Evolutionary conservation across 2,888 invertebrate species (phyloP).

Genomic region (Drosophila nigritarsus): DNA sequence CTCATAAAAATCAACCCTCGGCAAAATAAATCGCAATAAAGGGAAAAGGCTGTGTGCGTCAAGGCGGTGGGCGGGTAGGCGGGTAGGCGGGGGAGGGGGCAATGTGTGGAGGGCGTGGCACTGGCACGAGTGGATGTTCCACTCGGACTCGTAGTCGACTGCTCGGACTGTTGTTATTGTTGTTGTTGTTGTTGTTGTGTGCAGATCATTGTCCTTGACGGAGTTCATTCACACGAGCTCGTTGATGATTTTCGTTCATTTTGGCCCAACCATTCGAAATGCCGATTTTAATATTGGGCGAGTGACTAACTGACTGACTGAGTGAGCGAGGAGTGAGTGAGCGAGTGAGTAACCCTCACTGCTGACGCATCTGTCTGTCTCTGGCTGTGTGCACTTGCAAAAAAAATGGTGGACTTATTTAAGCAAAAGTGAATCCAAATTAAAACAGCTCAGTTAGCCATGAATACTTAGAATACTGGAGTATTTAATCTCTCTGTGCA

Average conservation of each 20-base stretch:
- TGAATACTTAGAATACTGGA: background rate
- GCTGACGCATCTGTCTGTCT: conserved; percentile 7
- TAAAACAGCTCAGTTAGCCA: background rate
- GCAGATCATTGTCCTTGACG: conserved; percentile 83
- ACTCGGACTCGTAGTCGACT: conserved; percentile 8
- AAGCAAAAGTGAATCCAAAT: background rate
- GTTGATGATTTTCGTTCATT: conserved; percentile 65
- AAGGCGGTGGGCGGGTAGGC: background rate
- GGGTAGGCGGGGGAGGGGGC: background rate
- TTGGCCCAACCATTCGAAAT: conserved; percentile 56
- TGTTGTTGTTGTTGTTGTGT: conserved; percentile 27
- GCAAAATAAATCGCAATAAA: conserved; percentile 79
- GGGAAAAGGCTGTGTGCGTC: conserved; percentile 25
- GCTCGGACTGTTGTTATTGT: conserved; percentile 13
- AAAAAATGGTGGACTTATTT: background rate
- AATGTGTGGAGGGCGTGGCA: conserved; percentile 50
- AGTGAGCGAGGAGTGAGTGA: conserved; percentile 15
- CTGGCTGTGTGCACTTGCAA: conserved; percentile 22
- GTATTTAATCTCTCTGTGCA: background rate
- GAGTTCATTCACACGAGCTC: conserved; percentile 81
- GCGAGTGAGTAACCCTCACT: conserved; percentile 47
- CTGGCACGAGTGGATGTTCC: conserved; percentile 35
- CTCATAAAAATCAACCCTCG: conserved; percentile 76
- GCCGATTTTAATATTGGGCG: conserved; percentile 71
- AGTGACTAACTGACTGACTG: conserved; percentile 29